Base-by-base conservation (phyloP, 2,888 invertebrate species). In the Entomobrya proxima region DNA sequence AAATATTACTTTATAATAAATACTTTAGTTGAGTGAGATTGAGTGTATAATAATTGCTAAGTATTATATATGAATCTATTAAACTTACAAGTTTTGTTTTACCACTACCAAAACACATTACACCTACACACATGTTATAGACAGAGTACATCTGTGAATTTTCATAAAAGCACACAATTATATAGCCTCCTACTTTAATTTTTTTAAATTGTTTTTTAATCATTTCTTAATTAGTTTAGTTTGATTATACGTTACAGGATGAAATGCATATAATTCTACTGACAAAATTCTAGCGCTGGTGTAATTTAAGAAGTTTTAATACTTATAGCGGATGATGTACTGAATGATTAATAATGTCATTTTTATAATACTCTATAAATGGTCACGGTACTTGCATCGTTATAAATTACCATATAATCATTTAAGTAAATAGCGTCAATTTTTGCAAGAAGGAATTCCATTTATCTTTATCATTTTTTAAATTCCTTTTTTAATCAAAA, bases 261-360 rank as follows among this genome's bases (percentile, higher is more conserved):
- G 9, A 64, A 35, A 30, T 61, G 24, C 61, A 32, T n/a, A 61
- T 32, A 30, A 64, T 64, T 18, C n/a, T 64, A 37, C 30, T 4
- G 30, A 27, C 21, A 11, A 64, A 64, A 35, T 32, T 72, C 47
- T 32, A 40, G 9, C 9, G 15, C 72, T 47, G 44, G 30, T 47
- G 55, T 24, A 27, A 21, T 50, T 27, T n/a, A 50, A 50, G 37
- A 69, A n/a, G n/a, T 40, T 74, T 27, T 85, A 85, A 85, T 85
- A 85, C 85, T 85, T 75, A 64, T 80, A 80, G 85, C 85, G 85
- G 85, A 85, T 85, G 85, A 85, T 85, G 85, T 85, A 80, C 79
- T 78, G 40, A 35, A 82, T 37, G 50, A 82, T 82, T 75, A 50
- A 64, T 67, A 74, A 24, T 40, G 40, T 69, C 67, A 69, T 69